Evolutionary conservation across 92 coral and sea anemone species (phyloP).

Genomic region (Chrysogorgia sp.): DNA sequence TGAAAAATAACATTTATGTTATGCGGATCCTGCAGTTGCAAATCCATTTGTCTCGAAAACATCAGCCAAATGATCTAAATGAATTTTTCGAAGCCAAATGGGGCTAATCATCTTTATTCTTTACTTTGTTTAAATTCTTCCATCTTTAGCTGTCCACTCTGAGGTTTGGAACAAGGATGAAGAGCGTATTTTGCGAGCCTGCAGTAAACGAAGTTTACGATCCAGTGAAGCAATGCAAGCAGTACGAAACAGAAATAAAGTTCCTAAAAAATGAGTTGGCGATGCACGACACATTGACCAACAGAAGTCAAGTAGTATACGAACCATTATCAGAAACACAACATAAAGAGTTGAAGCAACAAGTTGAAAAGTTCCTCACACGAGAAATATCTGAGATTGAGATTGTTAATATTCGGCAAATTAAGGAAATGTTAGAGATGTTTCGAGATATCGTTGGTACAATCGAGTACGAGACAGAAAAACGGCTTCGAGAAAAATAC

Average conservation of each 20-base stretch:
- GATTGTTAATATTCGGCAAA: conserved; percentile 91
- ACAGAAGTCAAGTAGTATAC: conserved; percentile 96
- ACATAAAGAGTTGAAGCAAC: conserved; percentile 71
- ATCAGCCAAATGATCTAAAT: no score
- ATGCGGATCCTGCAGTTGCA: no score
- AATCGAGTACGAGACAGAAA: conserved; percentile 80
- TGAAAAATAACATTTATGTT: no score
- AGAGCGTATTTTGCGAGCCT: conserved; percentile 90
- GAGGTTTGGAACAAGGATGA: conserved; percentile 94
- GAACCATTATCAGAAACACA: conserved; percentile 95
- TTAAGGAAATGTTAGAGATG: conserved; percentile 91
- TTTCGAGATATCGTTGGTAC: conserved; percentile 73
- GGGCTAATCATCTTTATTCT: neutral
- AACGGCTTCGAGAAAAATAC: conserved; percentile 74
- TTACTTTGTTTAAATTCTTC: neutral
- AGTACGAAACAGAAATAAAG: conserved; percentile 87
- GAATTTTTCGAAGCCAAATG: neutral
- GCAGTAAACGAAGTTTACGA: conserved; percentile 83
- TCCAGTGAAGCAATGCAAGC: conserved; percentile 76
- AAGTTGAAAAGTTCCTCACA: conserved; percentile 75
- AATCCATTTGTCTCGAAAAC: no score
- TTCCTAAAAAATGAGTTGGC: conserved; percentile 87
- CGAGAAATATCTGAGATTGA: conserved; percentile 89
- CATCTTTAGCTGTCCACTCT: conserved; percentile 77
- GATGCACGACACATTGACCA: conserved; percentile 96